Evolutionary conservation across 2,888 invertebrate genomes (phyloP), one percentile per base, ranked within the genome.

Genomic region (Harpalus rubripes): DNA sequence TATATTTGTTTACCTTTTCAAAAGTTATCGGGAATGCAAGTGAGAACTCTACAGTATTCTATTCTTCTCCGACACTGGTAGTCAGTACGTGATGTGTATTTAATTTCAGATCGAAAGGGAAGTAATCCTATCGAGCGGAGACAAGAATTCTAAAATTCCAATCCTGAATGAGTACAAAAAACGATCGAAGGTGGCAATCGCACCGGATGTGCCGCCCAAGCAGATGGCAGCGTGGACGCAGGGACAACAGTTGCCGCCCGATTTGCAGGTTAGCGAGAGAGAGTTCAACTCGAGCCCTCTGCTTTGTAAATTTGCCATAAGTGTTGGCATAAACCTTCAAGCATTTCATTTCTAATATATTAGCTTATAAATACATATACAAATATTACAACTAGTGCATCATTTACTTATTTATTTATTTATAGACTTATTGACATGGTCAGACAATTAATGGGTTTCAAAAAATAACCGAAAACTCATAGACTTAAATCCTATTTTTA

Each of bases 111-210:
- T 96, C 90, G 96, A 96, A 91, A 93, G 96, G 65, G 96, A 96
- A 91, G 95, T 96, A 88, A 94, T 96, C 83, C 91, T 96, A 84
- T 95, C 95, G 2, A 95, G 94, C 52, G 93, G 94, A 0, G 96
- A 96, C 90, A 96, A 95, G 91, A 95, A 95, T 90, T 95, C 95
- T 56, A 96, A 96, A 90, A 95, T 96, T 83, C 96, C 96, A 1
- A 95, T 96, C 86, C 92, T 96, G 83, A 95, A 95, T 90, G 96
- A 96, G 88, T 95, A 95, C 88, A 94, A 95, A 89, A 93, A 93
- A 88, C 91, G 93, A 87, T 91, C 92, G 26, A 92, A 94, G 85
- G 91, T 92, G 26, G 94, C 95, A 0, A 95, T 96, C 41, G 96
- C 96, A 4, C 96, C 96, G 16, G 96, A 96, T 90, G 94, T 94